A percentile compares a stretch with the other conserved stretches of the same genome.
These are phyloP conservation scores for Anneissia japonica DNA, from an alignment of 35 echinoderm and acorn worm species.

Conservation along the genomic window DNA sequence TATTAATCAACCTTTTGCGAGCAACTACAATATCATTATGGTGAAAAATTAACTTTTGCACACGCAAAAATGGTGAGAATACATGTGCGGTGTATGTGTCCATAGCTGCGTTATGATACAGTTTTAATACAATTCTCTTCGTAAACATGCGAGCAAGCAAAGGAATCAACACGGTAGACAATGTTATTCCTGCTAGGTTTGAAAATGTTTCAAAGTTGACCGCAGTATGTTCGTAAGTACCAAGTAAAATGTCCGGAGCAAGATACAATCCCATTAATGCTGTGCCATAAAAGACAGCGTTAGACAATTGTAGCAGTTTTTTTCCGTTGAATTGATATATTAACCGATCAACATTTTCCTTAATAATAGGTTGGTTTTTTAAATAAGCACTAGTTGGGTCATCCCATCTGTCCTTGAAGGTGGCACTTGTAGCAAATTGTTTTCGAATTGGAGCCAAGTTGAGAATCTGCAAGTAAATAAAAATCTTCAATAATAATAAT, in stretches of 20 bases:
- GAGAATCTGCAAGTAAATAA: not conserved
- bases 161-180: constrained; percentile 43
- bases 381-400: not conserved
- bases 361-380: not conserved
- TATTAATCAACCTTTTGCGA: constrained; percentile 2
- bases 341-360: constrained; percentile 46
- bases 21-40: constrained; percentile 19
- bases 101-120: constrained; percentile 62
- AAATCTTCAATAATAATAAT: too few species aligned
- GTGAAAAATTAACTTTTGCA: constrained; percentile 17
- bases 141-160: constrained; percentile 23
- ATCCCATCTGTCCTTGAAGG: not conserved
- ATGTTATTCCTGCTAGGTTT: constrained; percentile 8
- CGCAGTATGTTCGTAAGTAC: constrained; percentile 48
- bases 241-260: constrained; percentile 61
- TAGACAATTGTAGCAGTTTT: constrained; percentile 39
- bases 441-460: not conserved
- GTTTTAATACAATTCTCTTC: constrained; percentile 48
- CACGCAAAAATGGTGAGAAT: constrained; percentile 9
- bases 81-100: constrained; percentile 52
- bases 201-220: constrained; percentile 27
- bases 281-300: constrained; percentile 49
- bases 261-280: constrained; percentile 54
- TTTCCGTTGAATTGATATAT: constrained; percentile 50
- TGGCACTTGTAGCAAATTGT: not conserved